These are phyloP conservation scores for Sebastes oblongus DNA, from an alignment of 2,797 vertebrate species.

Conservation along the genomic window DNA sequence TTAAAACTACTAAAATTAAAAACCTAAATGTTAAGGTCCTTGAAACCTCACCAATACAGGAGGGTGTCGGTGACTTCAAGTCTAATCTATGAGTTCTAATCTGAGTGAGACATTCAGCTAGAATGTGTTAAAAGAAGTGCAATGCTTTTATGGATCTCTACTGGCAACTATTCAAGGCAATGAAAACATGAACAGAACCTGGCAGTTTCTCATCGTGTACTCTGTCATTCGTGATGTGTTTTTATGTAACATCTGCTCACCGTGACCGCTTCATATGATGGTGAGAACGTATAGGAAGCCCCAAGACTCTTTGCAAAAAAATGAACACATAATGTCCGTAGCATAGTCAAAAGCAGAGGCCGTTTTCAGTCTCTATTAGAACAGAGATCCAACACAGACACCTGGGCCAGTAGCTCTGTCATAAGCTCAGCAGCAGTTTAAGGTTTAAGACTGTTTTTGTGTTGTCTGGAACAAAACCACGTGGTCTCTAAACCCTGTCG, in stretches of 20 bases:
- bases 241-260: neutral
- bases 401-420: neutral
- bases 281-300: neutral
- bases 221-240: neutral
- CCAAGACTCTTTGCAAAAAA: neutral
- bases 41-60: neutral
- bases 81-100: neutral
- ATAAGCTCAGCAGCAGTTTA: neutral
- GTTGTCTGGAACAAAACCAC: neutral
- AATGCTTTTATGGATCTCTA: neutral
- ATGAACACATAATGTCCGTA: neutral
- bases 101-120: neutral
- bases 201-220: neutral
- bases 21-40: neutral
- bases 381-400: neutral
- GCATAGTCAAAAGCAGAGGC: neutral
- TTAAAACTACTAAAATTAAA: neutral
- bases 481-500: neutral
- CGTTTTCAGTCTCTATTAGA: neutral
- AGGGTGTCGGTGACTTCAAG: too few species aligned
- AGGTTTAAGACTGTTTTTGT: neutral
- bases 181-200: neutral
- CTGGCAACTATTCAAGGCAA: neutral
- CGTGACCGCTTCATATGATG: neutral
- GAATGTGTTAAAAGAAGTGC: neutral